Percentiles rank a stretch among this genome's conserved stretches.
Conservation (phyloP, 2,888 invertebrate genomes). For the Parascotia fuliginaria region DNA sequence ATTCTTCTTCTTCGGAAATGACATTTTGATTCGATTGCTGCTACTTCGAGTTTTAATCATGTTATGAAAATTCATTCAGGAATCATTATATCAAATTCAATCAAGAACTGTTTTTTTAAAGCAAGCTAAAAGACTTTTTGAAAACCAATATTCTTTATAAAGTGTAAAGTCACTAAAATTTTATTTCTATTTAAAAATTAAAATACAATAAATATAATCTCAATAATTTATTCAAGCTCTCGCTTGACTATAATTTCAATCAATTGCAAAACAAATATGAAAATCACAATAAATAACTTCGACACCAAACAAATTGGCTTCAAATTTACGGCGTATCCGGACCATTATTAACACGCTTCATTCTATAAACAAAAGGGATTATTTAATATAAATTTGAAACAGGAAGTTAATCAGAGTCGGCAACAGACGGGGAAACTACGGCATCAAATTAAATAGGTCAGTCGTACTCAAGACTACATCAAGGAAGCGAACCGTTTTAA, state of each 20-base stretch:
- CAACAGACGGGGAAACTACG: constrained; percentile 62
- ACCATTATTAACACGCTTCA: constrained; percentile 48
- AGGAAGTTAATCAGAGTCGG: constrained; percentile 77
- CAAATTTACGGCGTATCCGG: constrained; percentile 29
- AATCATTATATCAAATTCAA: too few relatives aligned
- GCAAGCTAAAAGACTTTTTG: too few relatives aligned
- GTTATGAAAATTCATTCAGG: background rate
- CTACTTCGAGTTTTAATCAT: too few relatives aligned
- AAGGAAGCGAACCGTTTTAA: constrained; percentile 45
- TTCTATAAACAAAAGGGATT: constrained; percentile 62
- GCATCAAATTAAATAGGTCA: constrained; percentile 75
- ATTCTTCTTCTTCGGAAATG: constrained; percentile 16
- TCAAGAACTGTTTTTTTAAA: too few relatives aligned
- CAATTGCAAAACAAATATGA: constrained; percentile 10
- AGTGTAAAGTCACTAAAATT: too few relatives aligned
- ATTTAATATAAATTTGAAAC: constrained; percentile 78
- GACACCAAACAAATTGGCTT: constrained; percentile 21
- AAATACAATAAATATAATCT: background rate
- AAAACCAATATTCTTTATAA: too few relatives aligned
- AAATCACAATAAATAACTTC: constrained; percentile 34
- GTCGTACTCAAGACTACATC: constrained; percentile 39
- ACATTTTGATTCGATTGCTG: background rate
- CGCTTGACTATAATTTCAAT: background rate
- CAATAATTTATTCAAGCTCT: background rate
- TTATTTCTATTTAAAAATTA: too few relatives aligned